Evolutionary conservation across 2,888 invertebrate genomes (phyloP), one percentile per base, ranked within the genome.

Genomic region (Hoplodrina ambigua): DNA sequence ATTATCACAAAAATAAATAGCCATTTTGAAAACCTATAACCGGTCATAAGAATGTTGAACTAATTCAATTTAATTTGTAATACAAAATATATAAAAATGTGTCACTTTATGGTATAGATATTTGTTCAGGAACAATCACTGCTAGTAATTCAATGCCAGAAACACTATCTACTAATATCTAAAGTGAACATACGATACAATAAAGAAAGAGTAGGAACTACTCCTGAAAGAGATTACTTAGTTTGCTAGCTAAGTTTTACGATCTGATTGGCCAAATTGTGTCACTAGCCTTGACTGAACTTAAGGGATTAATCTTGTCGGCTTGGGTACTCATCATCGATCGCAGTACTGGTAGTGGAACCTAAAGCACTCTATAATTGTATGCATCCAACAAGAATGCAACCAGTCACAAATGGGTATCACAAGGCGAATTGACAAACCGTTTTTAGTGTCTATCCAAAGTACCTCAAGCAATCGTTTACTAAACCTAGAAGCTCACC

Each of bases 211-310:
- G 13, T 37, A 52, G 33, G 20, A 59, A 59, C 37, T 13, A 59
- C 37, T 59, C n/a, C 49, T 19, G 50, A 78, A 72, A 64, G 60
- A 60, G 59, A 30, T 78, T 30, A 46, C n/a, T 41, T n/a, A n/a
- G n/a, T n/a, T n/a, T 11, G 33, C 19, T 19, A 53, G 37, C 30
- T 61, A 54, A 53, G 53, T 56, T 67, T 66, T 67, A 67, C 68
- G 56, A 57, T 33, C 78, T 46, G 54, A 49, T 65, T 62, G 54
- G 17, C 37, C 25, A 62, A 72, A 62, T 71, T 55, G 50, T 62
- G 52, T 54, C 61, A 50, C 37, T 78, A 57, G 65, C 78, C 72
- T 78, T 20, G 50, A 50, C 49, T 62, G 33, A 58, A 62, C 46
- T 62, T 75, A 59, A 53, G 25, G 52, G 19, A 58, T 58, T 61